A percentile compares a stretch with the other conserved stretches of the same genome.
Evolutionary conservation across 2,888 invertebrate genomes (phyloP).

Genomic region (Pseudococcus jackbeardsleyi): DNA sequence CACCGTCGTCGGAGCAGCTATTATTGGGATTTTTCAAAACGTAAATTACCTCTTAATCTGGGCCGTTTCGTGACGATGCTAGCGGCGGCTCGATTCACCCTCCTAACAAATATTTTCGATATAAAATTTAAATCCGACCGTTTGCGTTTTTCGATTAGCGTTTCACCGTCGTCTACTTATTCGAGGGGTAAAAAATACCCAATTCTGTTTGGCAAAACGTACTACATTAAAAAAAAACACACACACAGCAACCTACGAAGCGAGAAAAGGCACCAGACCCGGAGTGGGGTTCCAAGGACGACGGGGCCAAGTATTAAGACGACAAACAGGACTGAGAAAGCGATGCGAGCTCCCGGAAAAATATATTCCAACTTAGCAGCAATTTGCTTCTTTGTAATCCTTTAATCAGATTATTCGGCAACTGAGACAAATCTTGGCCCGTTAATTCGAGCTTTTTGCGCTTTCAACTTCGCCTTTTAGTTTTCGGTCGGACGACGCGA

Average conservation of each 20-base stretch:
- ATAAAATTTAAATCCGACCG: conserved; percentile 21
- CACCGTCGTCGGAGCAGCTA: not conserved
- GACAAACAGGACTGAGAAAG: not conserved
- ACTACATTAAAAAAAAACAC: not conserved
- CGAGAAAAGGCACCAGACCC: not conserved
- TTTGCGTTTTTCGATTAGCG: conserved; percentile 28
- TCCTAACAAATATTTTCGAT: conserved; percentile 21
- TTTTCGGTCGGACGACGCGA: not conserved
- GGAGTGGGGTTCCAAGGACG: not conserved
- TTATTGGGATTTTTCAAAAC: not conserved
- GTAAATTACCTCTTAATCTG: conserved; percentile 23
- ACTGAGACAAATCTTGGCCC: conserved; percentile 46
- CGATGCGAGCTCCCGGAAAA: not conserved
- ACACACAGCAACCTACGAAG: not conserved
- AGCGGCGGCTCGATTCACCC: not conserved
- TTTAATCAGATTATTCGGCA: conserved; percentile 60
- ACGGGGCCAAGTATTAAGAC: not conserved
- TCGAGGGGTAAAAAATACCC: not conserved
- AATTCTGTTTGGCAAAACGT: not conserved
- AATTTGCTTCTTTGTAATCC: conserved; percentile 47
- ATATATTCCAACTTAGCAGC: conserved; percentile 46
- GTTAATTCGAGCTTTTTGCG: conserved; percentile 57
- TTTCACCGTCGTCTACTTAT: not conserved
- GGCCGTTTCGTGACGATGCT: not conserved
- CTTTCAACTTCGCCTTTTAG: conserved; percentile 43